Base-by-base conservation (phyloP, 2,797 vertebrate species). In the Thalassophryne amazonica region DNA sequence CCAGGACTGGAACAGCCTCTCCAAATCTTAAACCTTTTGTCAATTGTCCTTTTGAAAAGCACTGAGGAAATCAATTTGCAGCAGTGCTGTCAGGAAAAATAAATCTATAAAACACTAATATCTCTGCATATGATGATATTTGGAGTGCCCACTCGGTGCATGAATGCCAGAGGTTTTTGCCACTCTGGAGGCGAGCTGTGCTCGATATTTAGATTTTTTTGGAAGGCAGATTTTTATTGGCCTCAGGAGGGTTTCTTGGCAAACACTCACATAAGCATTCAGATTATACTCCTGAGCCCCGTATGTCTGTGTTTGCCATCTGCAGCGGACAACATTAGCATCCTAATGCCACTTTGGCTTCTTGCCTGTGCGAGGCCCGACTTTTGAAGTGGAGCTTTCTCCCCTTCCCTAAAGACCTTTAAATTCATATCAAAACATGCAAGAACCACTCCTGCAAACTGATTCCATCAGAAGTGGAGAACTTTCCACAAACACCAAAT, bases 271-370 rank as follows among this genome's bases (percentile, higher is more conserved):
- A 48, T 32, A 20, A 51, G 23, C 28, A 24, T 11, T 16, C 19
- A 29, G 55, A 46, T 51, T 31, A 45, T 25, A 7, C 10, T 17
- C 39, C 31, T 17, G n/a, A n/a, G n/a, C n/a, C 22, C 30, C 37
- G 36, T 17, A 68, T 56, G 46, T 60, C 58, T 78, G 54, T 52
- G 32, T 60, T 43, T 36, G 6, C 60, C 33, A 56, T 68, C 56
- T 47, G 53, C 24, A 22, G 31, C 32, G 42, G 29, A 16, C 41
- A 5, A 17, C 15, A 35, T 20, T 22, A 20, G 22, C 32, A 38
- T 30, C 15, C 15, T 2, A 10, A 31, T 16, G 38, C 18, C 27
- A 10, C 3, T 46, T 21, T 16, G 13, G 28, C 15, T 38, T 8
- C 16, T 11, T 22, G 18, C 12, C 9, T 13, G n/a, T n/a, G n/a